Evolutionary conservation across 1,140 invertebrate genomes (phyloP).

Genomic region (Tribolium castaneum): DNA sequence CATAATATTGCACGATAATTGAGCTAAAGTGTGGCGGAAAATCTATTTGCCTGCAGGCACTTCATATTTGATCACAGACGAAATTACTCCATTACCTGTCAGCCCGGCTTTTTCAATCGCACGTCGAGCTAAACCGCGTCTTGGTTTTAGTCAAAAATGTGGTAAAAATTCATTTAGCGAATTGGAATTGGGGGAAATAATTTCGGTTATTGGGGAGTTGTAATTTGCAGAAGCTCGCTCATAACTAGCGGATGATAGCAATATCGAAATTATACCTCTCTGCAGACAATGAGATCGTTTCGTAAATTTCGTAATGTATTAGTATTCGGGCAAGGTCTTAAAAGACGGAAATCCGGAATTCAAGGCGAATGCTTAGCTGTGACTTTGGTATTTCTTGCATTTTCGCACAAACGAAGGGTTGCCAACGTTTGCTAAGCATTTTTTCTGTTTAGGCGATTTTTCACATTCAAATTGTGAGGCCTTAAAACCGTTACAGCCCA

Average conservation of each 20-base stretch:
- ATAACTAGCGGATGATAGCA: neutral
- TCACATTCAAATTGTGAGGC: neutral
- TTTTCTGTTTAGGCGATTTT: neutral
- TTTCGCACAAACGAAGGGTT: neutral
- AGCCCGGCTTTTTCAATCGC: too few relatives aligned
- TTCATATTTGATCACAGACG: too few relatives aligned
- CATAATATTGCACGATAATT: too few relatives aligned
- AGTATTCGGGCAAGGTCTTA: neutral
- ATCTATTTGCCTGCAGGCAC: too few relatives aligned
- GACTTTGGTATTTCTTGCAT: neutral
- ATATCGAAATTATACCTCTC: neutral
- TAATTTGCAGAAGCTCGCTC: neutral
- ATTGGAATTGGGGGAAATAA: neutral
- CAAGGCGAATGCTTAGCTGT: neutral
- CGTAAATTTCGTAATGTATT: neutral
- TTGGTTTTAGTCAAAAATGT: too few relatives aligned
- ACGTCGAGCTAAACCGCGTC: too few relatives aligned
- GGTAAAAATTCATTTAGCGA: neutral
- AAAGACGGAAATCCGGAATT: neutral
- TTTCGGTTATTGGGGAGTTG: neutral
- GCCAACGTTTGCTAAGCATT: neutral
- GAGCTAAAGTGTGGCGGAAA: too few relatives aligned
- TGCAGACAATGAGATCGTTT: neutral
- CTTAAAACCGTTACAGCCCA: neutral
- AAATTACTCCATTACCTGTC: too few relatives aligned